Evolutionary conservation across 2,888 invertebrate genomes (phyloP), one percentile per base, ranked within the genome.

Genomic region (Cataglyphis cursor): DNA sequence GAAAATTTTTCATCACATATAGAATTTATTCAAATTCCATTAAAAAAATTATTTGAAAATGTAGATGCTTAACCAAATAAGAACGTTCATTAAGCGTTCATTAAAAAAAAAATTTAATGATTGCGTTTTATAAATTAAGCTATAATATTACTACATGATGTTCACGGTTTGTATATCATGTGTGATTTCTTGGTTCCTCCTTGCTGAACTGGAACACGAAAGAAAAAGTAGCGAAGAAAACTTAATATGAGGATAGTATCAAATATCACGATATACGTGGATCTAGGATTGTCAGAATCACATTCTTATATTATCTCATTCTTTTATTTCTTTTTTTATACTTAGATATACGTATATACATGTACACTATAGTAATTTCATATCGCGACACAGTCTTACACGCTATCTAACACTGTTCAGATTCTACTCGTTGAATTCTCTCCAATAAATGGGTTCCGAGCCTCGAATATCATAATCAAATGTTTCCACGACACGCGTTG

Each of bases 291-390:
- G 31, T 70, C 44, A 81, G 62, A 85, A 87, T 59, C 65, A 87
- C 38, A 81, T 61, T 48, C 48, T 51, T 62, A 57, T 74, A 59
- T 57, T 81, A 70, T 87, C 78, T 90, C 88, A 82, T 66, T 80
- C 83, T 84, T 89, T 89, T 89, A 87, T 89, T 90, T 84, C 64
- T 85, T 64, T 28, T 81, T 89, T 90, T 72, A 51, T 51, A 59
- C 59, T 78, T 80, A 80, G 83, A 87, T 81, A 87, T 85, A 57
- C 65, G 82, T 90, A 90, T 88, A 89, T 87, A 88, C 85, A 90
- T 83, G 81, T 89, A 89, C 85, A 90, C 86, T 90, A 35, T 35
- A 35, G 35, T 35, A 83, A 85, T 89, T 83, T 81, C 70, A 84
- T 89, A 86, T 88, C 86, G 82, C 65, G 80, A 54, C 85, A 72